phyloP scores from a whole-genome alignment of 2,113 vertebrate genomes.

The Arvicanthis niloticus region DNA sequence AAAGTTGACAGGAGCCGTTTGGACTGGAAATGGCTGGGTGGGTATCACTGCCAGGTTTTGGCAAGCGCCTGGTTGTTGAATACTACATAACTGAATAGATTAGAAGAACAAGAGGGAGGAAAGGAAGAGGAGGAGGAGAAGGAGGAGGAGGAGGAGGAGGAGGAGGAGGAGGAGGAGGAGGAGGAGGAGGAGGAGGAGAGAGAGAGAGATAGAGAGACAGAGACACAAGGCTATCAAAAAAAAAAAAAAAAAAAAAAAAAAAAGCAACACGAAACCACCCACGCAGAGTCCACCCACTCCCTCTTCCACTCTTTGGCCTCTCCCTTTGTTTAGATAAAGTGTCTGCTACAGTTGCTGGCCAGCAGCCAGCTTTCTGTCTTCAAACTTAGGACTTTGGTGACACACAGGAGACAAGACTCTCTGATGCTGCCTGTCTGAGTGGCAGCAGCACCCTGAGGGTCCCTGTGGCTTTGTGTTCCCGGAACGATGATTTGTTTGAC shows the following conservation, averaged over 20 bases:
- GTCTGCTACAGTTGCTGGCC: constrained; percentile 67
- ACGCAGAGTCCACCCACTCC: constrained; percentile 53
- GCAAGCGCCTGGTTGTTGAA: constrained; percentile 73
- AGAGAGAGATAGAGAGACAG: not conserved
- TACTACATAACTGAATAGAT: constrained; percentile 70
- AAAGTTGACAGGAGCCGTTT: constrained; percentile 76
- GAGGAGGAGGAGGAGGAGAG: too few relatives aligned
- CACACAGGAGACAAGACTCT: constrained; percentile 63
- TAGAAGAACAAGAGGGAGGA: not conserved
- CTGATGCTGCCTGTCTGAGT: constrained; percentile 73
- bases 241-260: constrained; percentile 52
- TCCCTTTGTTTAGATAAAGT: constrained; percentile 77
- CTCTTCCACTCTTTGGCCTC: constrained; percentile 13
- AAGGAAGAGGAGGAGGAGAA: too few relatives aligned
- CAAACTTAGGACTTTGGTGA: constrained; percentile 68
- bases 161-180: too few relatives aligned
- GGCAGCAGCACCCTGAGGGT: constrained; percentile 71
- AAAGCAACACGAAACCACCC: constrained; percentile 76
- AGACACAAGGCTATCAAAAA: constrained; percentile 44
- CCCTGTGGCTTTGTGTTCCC: constrained; percentile 77
- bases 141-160: too few relatives aligned
- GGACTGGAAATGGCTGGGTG: constrained; percentile 71
- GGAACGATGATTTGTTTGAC: constrained; percentile 58
- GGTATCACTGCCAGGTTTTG: constrained; percentile 74
- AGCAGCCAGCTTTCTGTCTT: constrained; percentile 80